Conservation (phyloP, 1,140 invertebrate species). For the Maniola jurtina region DNA sequence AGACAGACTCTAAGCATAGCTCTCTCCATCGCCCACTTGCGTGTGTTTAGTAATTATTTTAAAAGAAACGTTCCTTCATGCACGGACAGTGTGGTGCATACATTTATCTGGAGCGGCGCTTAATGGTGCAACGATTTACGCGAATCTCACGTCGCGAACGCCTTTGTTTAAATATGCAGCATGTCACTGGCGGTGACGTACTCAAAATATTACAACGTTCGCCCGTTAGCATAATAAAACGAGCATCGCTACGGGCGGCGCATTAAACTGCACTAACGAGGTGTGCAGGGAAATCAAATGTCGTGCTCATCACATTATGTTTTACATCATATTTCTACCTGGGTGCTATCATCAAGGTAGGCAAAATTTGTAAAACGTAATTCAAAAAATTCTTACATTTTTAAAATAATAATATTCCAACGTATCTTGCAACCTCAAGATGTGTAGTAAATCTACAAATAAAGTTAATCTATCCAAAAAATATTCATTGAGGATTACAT, state of each 20-base stretch:
- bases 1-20: too few species aligned
- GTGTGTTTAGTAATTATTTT: conserved; percentile 19
- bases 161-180: conserved; percentile 75
- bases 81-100: conserved; percentile 28
- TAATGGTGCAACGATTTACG: conserved; percentile 49
- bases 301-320: conserved; percentile 48
- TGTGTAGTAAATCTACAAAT: too few species aligned
- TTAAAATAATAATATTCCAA: too few species aligned
- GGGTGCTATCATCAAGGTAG: neutral
- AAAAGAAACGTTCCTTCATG: conserved; percentile 29
- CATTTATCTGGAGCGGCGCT: conserved; percentile 57
- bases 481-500: too few species aligned
- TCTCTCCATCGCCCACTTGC: neutral
- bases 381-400: neutral
- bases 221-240: conserved; percentile 74
- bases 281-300: conserved; percentile 63
- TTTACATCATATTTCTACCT: conserved; percentile 24
- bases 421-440: too few species aligned
- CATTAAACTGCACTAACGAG: conserved; percentile 75
- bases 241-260: conserved; percentile 66
- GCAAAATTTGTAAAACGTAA: neutral
- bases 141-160: conserved; percentile 50
- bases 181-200: conserved; percentile 70
- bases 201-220: conserved; percentile 73
- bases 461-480: too few species aligned